Percentiles rank a stretch among this genome's conserved stretches.
phyloP scores from a whole-genome alignment of 1,140 invertebrate genomes.

The Polyergus mexicanus region DNA sequence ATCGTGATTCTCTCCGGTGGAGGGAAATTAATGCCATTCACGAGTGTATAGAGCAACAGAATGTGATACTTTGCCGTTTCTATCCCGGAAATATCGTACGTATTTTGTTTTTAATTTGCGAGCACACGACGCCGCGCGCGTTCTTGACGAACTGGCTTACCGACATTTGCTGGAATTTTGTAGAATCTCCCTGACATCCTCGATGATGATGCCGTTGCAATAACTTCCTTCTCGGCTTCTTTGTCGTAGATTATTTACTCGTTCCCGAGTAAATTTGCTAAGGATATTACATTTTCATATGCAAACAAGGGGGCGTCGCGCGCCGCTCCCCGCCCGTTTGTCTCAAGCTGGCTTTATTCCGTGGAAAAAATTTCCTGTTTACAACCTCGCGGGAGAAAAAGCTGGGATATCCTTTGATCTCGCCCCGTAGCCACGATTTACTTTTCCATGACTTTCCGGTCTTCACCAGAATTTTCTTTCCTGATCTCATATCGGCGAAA shows the following conservation, averaged over 20 bases:
- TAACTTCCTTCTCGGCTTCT: slow-evolving; percentile 43
- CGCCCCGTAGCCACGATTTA: slow-evolving; percentile 46
- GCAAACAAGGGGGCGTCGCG: slow-evolving; percentile 49
- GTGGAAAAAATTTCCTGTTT: slow-evolving; percentile 67
- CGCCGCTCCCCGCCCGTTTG: slow-evolving; percentile 45
- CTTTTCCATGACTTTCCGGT: slow-evolving; percentile 40
- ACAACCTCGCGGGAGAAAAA: slow-evolving; percentile 43
- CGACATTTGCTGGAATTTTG: not conserved
- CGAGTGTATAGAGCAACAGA: not conserved
- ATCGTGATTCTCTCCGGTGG: slow-evolving; percentile 9
- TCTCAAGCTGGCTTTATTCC: slow-evolving; percentile 59
- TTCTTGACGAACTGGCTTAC: not conserved
- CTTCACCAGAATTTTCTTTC: slow-evolving; percentile 47
- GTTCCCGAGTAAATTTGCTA: slow-evolving; percentile 64
- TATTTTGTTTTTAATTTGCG: not conserved
- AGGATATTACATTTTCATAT: slow-evolving; percentile 71
- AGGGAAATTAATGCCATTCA: slow-evolving; percentile 24
- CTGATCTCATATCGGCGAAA: slow-evolving; percentile 30
- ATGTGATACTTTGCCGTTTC: not conserved
- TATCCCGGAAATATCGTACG: not conserved
- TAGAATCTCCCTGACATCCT: slow-evolving; percentile 20
- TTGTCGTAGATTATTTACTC: slow-evolving; percentile 62
- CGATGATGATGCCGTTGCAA: slow-evolving; percentile 41
- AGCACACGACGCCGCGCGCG: not conserved
- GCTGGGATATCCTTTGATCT: slow-evolving; percentile 47